These are phyloP conservation scores for Trachops cirrhosus DNA, from an alignment of 2,797 vertebrate species.

Conservation along the genomic window DNA sequence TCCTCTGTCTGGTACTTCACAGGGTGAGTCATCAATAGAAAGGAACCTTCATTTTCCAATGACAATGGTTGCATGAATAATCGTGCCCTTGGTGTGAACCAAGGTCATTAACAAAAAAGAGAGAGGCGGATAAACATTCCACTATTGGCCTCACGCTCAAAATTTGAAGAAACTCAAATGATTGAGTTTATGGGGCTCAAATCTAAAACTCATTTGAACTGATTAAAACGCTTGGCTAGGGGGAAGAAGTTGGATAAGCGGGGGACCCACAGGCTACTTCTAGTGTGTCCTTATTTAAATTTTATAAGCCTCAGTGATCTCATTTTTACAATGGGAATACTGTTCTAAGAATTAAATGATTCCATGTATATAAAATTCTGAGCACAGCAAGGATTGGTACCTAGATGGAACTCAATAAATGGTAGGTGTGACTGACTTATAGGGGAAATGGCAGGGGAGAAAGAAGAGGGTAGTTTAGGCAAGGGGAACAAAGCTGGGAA, in stretches of 20 bases:
- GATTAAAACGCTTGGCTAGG: background rate
- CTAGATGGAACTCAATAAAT: background rate
- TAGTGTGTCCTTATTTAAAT: background rate
- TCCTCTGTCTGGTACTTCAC: background rate
- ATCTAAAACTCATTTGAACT: background rate
- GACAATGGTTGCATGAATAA: background rate
- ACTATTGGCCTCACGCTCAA: background rate
- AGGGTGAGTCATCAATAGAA: background rate
- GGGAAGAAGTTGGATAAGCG: background rate
- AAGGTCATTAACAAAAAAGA: background rate
- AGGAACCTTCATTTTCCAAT: background rate
- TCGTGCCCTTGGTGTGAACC: background rate
- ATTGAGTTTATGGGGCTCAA: background rate
- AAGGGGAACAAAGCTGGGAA: background rate
- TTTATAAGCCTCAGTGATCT: background rate
- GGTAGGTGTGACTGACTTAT: background rate
- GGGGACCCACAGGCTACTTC: background rate
- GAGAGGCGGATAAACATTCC: background rate
- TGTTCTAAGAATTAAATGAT: background rate
- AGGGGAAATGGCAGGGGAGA: background rate
- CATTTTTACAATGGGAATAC: background rate
- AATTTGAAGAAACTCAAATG: background rate
- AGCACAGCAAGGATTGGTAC: background rate
- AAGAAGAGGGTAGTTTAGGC: background rate
- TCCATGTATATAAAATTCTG: background rate